Evolutionary conservation across 2,113 vertebrate genomes (phyloP).

Genomic region (Bufo gargarizans): DNA sequence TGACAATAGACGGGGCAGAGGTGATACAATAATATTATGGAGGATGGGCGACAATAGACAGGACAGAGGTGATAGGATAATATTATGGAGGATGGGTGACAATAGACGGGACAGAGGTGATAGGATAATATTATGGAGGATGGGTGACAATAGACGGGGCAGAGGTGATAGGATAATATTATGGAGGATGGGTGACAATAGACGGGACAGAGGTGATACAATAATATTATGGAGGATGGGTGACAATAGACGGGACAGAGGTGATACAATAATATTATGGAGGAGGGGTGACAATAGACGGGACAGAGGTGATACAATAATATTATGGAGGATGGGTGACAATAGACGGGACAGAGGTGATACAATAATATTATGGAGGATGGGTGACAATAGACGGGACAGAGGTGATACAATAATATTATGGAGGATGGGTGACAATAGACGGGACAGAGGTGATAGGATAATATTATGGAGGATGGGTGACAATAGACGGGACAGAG

Average conservation of each 20-base stretch:
- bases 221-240: background rate
- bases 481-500: too few species aligned
- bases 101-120: too few species aligned
- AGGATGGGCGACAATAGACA: background rate
- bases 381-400: too few species aligned
- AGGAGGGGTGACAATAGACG: too few species aligned
- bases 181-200: too few species aligned
- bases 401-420: background rate
- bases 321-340: background rate
- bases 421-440: background rate
- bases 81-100: too few species aligned
- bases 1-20: too few species aligned
- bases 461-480: too few species aligned
- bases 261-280: too few species aligned
- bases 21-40: background rate
- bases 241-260: background rate
- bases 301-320: background rate
- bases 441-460: background rate
- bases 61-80: background rate
- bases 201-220: accelerated
- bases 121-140: background rate
- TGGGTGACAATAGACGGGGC: background rate
- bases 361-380: too few species aligned
- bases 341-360: background rate
- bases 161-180: too few species aligned